A percentile compares a stretch with the other conserved stretches of the same genome.
Evolutionary conservation across 2,113 vertebrate species (phyloP).

Genomic region (Pelecanoides urinatrix): DNA sequence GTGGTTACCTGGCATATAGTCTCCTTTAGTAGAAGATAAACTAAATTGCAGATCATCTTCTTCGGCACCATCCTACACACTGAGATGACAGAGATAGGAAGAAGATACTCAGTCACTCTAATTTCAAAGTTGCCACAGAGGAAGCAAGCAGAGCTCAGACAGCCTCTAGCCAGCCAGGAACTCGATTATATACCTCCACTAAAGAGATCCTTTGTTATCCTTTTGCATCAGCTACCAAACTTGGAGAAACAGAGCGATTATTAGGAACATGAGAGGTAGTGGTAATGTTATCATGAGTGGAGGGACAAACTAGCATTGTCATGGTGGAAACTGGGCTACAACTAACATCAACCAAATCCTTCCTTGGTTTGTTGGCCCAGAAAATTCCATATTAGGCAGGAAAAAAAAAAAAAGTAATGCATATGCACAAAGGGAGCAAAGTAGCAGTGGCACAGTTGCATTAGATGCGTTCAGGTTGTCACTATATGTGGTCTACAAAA

Average conservation of each 20-base stretch:
- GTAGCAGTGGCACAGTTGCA: not conserved
- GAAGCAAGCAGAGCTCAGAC: not conserved
- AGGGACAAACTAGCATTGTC: not conserved
- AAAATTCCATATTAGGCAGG: not conserved
- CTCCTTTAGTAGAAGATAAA: not conserved
- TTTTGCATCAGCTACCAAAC: not conserved
- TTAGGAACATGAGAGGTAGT: not conserved
- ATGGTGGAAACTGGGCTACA: not conserved
- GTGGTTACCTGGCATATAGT: not conserved
- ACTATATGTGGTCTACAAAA: not conserved
- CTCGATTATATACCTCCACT: not conserved
- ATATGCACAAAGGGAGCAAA: not conserved
- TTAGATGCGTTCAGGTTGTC: not conserved
- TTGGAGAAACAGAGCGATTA: not conserved
- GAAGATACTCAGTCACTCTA: not conserved
- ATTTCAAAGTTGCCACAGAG: not conserved
- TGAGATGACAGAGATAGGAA: not conserved
- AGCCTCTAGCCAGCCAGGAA: not conserved
- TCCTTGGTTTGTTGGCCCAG: not conserved
- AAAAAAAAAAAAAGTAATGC: not conserved
- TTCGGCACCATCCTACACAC: not conserved
- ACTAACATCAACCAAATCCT: not conserved
- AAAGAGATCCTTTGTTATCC: not conserved
- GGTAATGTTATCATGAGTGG: not conserved
- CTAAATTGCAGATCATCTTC: not conserved